These are phyloP conservation scores for Upupa epops DNA, from an alignment of 2,113 vertebrate species.

Conservation along the genomic window DNA sequence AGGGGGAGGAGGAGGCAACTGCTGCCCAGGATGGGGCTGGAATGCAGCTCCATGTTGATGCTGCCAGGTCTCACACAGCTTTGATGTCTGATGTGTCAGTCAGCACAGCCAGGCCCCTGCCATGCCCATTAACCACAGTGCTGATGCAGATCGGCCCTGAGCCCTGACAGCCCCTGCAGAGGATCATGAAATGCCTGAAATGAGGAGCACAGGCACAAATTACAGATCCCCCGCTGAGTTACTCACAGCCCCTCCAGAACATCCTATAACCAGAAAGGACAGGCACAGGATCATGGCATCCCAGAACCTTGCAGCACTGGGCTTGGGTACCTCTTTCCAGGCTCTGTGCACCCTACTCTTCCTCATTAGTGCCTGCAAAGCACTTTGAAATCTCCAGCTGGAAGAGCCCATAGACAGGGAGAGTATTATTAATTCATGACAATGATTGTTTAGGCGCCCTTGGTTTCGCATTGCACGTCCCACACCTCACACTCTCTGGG, in stretches of 20 bases:
- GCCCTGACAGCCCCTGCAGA: conserved; percentile 21
- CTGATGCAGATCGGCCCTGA: neutral
- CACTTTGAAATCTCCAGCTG: neutral
- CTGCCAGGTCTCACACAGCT: conserved; percentile 44
- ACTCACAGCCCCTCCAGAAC: neutral
- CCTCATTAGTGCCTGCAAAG: neutral
- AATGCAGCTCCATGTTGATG: fast-evolving
- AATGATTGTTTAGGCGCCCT: neutral
- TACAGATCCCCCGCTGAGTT: fast-evolving
- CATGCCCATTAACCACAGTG: neutral
- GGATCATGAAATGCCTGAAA: neutral
- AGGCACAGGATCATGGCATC: fast-evolving
- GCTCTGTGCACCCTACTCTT: neutral
- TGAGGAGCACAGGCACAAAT: neutral
- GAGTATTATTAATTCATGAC: neutral
- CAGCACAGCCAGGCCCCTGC: conserved; percentile 23
- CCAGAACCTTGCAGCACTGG: neutral
- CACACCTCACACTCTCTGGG: neutral
- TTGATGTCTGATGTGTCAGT: neutral
- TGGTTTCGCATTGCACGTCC: neutral
- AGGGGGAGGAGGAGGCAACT: neutral
- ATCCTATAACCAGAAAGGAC: neutral
- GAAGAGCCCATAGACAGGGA: neutral
- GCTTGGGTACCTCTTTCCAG: neutral
- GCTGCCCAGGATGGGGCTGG: neutral